Evolutionary conservation across 2,797 vertebrate genomes (phyloP).

Genomic region (Tolypeutes matacus): DNA sequence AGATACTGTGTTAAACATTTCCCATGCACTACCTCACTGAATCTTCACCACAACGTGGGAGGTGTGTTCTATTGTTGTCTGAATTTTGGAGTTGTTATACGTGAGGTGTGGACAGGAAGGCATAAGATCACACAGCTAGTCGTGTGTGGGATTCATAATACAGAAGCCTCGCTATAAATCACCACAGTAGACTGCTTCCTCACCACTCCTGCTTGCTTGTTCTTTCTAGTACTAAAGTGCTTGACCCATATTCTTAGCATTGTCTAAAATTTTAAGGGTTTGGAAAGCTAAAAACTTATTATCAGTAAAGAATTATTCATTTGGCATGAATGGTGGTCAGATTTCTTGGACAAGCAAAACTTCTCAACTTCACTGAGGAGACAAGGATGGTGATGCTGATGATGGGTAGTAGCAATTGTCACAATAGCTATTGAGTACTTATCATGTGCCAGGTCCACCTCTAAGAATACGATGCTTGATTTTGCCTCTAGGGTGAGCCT

Average conservation of each 20-base stretch:
- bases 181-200: not conserved
- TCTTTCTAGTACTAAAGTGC: not conserved
- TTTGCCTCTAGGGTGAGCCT: not conserved
- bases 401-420: not conserved
- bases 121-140: not conserved
- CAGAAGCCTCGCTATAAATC: not conserved
- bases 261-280: not conserved
- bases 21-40: not conserved
- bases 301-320: not conserved
- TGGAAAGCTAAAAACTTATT: slow-evolving; percentile 9
- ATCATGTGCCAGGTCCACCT: not conserved
- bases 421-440: not conserved
- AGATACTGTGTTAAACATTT: not conserved
- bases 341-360: not conserved
- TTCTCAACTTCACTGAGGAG: slow-evolving; percentile 4
- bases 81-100: not conserved
- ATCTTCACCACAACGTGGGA: not conserved
- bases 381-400: not conserved
- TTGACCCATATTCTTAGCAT: not conserved
- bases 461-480: slow-evolving; percentile 39
- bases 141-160: not conserved
- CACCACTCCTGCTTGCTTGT: not conserved
- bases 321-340: not conserved
- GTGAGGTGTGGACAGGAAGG: not conserved
- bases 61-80: not conserved